Percentiles rank a stretch among this genome's conserved stretches.
phyloP scores from a whole-genome alignment of 2,113 vertebrate species.

The Trematomus loennbergii region DNA sequence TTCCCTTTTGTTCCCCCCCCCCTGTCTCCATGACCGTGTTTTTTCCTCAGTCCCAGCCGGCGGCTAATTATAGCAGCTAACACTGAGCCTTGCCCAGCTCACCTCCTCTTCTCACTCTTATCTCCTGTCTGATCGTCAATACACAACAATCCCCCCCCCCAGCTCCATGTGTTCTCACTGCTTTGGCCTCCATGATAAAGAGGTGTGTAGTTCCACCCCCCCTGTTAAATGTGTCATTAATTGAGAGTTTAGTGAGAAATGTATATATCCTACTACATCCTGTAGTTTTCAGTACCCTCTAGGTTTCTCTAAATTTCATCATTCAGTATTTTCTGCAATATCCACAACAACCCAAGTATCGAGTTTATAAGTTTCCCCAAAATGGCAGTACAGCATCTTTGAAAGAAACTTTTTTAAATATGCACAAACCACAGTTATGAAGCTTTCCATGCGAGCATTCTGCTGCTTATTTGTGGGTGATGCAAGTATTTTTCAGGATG shows the following conservation, averaged over 20 bases:
- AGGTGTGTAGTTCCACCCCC: not conserved
- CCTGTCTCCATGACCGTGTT: not conserved
- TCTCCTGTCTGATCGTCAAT: conserved; percentile 15
- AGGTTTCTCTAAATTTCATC: conserved; percentile 29
- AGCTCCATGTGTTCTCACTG: not conserved
- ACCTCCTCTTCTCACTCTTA: conserved; percentile 14
- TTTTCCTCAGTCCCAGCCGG: conserved; percentile 48
- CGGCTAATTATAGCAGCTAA: conserved; percentile 43
- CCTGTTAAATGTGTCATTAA: not conserved
- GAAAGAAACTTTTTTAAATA: conserved; percentile 11
- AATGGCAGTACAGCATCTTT: not conserved
- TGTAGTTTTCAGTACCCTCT: not conserved
- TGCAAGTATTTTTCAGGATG: conserved; percentile 15
- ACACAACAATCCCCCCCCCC: not conserved
- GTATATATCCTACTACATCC: not conserved
- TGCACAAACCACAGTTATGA: conserved; percentile 1
- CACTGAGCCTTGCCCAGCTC: not conserved
- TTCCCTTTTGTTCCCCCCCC: conserved; percentile 12
- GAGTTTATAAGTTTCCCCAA: not conserved
- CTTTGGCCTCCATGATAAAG: not conserved
- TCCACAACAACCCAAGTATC: not conserved
- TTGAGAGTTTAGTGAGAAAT: not conserved
- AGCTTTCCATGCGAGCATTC: not conserved
- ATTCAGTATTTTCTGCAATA: conserved; percentile 14
- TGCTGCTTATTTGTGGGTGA: conserved; percentile 36